Conservation (phyloP, 2,113 vertebrate genomes). For the Anguilla japonica region DNA sequence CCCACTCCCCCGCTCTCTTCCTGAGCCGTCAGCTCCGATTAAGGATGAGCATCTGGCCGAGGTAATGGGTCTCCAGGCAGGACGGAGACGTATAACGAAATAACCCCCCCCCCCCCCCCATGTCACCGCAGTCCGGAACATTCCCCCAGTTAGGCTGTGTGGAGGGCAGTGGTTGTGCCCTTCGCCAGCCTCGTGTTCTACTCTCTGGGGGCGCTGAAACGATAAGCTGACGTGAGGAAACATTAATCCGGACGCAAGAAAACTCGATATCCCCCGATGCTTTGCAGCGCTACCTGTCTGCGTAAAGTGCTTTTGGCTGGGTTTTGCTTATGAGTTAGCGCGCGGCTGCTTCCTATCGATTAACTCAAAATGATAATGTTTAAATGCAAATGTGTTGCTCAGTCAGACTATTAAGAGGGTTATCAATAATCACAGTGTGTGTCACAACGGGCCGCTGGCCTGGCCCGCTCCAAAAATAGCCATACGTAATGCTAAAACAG, state of each 20-base stretch:
- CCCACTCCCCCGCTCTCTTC: constrained; percentile 48
- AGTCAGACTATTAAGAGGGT: too few species aligned
- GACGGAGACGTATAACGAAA: background rate
- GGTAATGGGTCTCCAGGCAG: background rate
- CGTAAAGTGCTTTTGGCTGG: constrained; percentile 47
- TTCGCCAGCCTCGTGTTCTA: constrained; percentile 36
- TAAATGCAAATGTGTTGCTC: too few species aligned
- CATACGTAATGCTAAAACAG: too few species aligned
- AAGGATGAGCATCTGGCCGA: constrained; percentile 24
- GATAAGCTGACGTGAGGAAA: constrained; percentile 35
- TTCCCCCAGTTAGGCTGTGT: constrained; percentile 61
- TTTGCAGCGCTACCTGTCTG: constrained; percentile 37
- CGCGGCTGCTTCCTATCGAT: too few species aligned
- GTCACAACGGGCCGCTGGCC: too few species aligned
- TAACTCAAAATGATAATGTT: too few species aligned
- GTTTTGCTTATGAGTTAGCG: too few species aligned
- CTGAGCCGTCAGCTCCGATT: constrained; percentile 69
- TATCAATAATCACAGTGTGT: too few species aligned
- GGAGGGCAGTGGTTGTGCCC: constrained; percentile 49
- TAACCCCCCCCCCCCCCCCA: background rate
- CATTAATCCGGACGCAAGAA: constrained; percentile 44
- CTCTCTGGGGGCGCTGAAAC: constrained; percentile 11
- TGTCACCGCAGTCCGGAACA: constrained; percentile 34
- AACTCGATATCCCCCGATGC: constrained; percentile 41
- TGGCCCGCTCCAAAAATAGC: too few species aligned